Evolutionary conservation across 2,113 vertebrate genomes (phyloP), one percentile per base, ranked within the genome.

Genomic region (Brachyistius frenatus): DNA sequence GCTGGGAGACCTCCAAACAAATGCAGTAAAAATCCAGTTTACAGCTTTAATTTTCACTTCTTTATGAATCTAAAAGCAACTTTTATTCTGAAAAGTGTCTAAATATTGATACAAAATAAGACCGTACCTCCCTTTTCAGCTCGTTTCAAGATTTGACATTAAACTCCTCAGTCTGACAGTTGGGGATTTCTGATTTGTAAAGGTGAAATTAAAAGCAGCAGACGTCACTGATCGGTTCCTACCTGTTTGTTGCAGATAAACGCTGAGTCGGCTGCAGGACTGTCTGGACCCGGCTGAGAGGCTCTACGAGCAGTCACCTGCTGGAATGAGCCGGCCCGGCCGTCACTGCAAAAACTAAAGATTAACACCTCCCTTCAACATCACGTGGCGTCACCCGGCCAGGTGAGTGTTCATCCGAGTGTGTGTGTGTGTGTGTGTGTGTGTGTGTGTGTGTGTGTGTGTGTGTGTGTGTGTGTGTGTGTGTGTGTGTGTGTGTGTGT

Each of bases 361-460:
- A 80, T 81, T 82, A 82, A 90, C 86, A 60, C 90, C 90, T 85
- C 89, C 91, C 82, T 77, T 9, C 75, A 62, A 52, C 57, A 75
- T 88, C 84, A 84, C 86, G 85, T 83, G 82, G 55, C 69, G 39
- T 54, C 66, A 41, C 4, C 35, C 64, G 32, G 31, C 68, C 44
- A 82, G 67, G 73, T 86, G 66, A 62, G 62, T 15, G 47, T 68
- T 37, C 23, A 23, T 23, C 23, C 23, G 23, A 23, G 23, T 76
- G 32, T 62, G n/a, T n/a, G 36, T 44, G 9, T 44, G 41, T 11
- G 3, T 3, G 41, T 11, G 41, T n/a, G n/a, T n/a, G n/a, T n/a
- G n/a, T n/a, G 23, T 23, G 23, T 23, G 23, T 23, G 23, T 23
- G 23, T 23, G 23, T n/a, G 23, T 23, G 23, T 23, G 23, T 23